These are phyloP conservation scores for Geodia barretti DNA, from an alignment of 37 sponge, comb jelly and placozoan genomes.

Conservation along the genomic window DNA sequence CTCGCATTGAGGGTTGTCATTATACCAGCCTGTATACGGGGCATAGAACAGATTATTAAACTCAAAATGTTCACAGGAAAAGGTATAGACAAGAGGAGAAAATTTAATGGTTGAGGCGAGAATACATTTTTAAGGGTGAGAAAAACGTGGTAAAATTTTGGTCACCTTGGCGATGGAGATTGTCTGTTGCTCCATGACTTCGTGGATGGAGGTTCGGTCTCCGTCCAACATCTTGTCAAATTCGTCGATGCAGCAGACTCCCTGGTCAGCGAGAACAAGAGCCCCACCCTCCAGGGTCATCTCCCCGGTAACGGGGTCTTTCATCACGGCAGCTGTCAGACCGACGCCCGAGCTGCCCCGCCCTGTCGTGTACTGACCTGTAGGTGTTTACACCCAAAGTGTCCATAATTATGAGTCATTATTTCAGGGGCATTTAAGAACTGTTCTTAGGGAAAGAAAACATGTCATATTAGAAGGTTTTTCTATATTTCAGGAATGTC, in stretches of 20 bases:
- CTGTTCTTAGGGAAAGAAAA: not conserved
- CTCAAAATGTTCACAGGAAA: not conserved
- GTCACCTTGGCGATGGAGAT: constrained; percentile 97
- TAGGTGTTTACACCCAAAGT: not conserved
- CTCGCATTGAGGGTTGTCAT: constrained; percentile 96
- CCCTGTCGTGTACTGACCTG: constrained; percentile 98
- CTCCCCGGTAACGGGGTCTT: constrained; percentile 94
- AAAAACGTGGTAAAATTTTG: not conserved
- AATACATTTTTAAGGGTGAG: not conserved
- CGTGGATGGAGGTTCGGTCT: constrained; percentile 96
- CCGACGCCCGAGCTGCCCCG: constrained; percentile 98
- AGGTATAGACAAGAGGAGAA: not conserved
- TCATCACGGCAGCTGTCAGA: constrained; percentile 97
- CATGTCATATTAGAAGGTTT: not conserved
- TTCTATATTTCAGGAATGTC: not conserved
- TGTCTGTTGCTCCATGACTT: constrained; percentile 99
- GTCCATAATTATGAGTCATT: not conserved
- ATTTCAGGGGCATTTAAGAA: too few species aligned
- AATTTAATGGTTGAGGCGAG: not conserved
- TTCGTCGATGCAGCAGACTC: constrained; percentile 98
- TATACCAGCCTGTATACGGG: constrained; percentile 83
- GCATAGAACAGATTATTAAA: not conserved
- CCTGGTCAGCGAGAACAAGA: constrained; percentile 97
- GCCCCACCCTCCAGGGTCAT: constrained; percentile 99
- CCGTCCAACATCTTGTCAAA: constrained; percentile 99